Evolutionary conservation across 2,888 invertebrate genomes (phyloP).

Genomic region (Perizoma flavofasciatum): DNA sequence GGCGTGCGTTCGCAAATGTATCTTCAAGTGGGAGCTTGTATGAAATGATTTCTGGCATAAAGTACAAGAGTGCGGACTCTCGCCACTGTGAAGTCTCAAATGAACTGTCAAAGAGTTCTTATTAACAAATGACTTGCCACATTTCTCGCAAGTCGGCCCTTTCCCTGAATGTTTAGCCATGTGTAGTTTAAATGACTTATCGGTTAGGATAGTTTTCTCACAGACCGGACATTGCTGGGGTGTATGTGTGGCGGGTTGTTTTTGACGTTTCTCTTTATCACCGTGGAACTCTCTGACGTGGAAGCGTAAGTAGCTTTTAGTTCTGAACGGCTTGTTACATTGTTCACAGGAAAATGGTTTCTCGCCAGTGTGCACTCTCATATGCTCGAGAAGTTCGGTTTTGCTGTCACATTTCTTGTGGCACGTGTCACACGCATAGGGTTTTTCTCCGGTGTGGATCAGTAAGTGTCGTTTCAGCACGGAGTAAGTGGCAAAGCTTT

Average conservation of each 20-base stretch:
- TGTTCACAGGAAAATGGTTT: too few species aligned
- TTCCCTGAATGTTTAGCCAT: neutral
- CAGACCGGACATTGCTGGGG: neutral
- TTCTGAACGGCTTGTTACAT: neutral
- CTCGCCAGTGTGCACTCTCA: neutral
- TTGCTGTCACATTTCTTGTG: neutral
- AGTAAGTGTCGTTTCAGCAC: too few species aligned
- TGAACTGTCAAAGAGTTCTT: neutral
- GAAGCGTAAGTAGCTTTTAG: neutral
- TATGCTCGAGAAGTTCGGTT: neutral
- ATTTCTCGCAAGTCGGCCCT: neutral
- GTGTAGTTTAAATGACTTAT: neutral
- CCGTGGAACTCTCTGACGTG: neutral
- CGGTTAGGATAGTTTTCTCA: neutral
- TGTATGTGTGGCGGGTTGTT: too few species aligned
- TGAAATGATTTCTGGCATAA: neutral
- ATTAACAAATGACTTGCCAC: neutral
- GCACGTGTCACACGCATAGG: neutral
- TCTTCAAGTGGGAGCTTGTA: neutral
- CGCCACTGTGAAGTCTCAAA: neutral
- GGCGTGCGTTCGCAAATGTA: neutral
- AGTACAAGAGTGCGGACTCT: neutral
- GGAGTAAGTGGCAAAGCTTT: too few species aligned
- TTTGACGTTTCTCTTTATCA: neutral
- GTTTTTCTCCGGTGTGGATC: too few species aligned